Conservation (phyloP, 1,140 invertebrate species). For the Zaprionus gabonicus region DNA sequence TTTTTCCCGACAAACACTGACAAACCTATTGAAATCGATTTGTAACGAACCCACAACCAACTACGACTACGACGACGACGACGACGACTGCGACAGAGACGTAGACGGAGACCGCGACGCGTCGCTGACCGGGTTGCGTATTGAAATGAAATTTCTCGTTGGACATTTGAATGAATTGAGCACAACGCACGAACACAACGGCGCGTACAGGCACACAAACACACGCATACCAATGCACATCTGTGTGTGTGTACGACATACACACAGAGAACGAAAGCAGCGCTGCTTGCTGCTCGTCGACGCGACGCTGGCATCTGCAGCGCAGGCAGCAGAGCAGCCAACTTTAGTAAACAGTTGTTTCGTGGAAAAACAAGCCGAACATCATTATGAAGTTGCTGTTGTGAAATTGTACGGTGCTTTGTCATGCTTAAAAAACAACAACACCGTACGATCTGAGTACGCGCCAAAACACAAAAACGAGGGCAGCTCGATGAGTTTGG, state of each 20-base stretch:
- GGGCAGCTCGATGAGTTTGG: conserved; percentile 9
- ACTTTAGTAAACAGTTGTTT: conserved; percentile 78
- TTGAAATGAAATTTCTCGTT: conserved; percentile 77
- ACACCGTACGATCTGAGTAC: conserved; percentile 64
- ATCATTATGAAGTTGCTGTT: conserved; percentile 81
- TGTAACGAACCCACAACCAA: conserved; percentile 67
- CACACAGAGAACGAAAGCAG: conserved; percentile 35
- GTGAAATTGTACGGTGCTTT: conserved; percentile 83
- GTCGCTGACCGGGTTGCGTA: conserved; percentile 56
- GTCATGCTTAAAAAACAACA: conserved; percentile 78
- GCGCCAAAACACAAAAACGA: conserved; percentile 71
- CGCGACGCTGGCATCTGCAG: conserved; percentile 42
- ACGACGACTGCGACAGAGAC: conserved; percentile 32
- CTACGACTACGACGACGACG: conserved; percentile 1
- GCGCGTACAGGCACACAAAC: conserved; percentile 2
- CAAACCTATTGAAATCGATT: conserved; percentile 82
- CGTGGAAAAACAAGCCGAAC: conserved; percentile 82
- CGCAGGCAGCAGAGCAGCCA: conserved; percentile 36
- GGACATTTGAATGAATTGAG: conserved; percentile 74
- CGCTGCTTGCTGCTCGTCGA: conserved; percentile 29
- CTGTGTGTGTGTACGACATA: not conserved
- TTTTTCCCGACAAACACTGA: conserved; percentile 78
- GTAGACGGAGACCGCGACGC: conserved; percentile 44
- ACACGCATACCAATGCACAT: conserved; percentile 6
- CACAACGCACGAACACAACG: conserved; percentile 48